Conservation (phyloP, 1,140 invertebrate genomes). For the Drosophila varians region DNA sequence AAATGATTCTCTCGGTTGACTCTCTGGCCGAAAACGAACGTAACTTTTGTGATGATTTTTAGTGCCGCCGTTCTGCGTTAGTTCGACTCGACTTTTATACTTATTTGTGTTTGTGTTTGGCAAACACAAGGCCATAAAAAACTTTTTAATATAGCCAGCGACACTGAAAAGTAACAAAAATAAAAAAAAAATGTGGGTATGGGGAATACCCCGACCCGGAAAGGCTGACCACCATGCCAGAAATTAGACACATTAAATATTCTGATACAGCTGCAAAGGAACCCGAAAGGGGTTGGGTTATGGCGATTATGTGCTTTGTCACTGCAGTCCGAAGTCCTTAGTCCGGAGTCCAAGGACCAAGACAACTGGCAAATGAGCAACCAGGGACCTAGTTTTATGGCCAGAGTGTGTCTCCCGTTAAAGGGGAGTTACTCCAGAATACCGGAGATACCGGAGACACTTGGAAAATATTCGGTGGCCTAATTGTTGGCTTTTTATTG, state of each 20-base stretch:
- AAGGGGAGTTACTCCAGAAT: conserved; percentile 22
- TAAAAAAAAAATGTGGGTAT: conserved; percentile 4
- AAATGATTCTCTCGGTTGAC: conserved; percentile 32
- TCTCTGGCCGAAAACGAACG: conserved; percentile 36
- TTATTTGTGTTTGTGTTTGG: conserved; percentile 50
- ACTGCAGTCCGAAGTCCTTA: conserved; percentile 8
- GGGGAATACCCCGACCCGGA: not conserved
- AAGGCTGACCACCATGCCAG: conserved; percentile 39
- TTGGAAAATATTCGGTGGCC: not conserved
- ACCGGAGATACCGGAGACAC: conserved; percentile 19
- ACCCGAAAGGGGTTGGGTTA: conserved; percentile 45
- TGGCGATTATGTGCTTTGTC: conserved; percentile 57
- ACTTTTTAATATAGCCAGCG: conserved; percentile 64
- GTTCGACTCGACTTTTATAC: conserved; percentile 49
- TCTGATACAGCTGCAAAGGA: conserved; percentile 42
- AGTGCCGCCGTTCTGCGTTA: conserved; percentile 57
- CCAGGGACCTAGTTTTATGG: conserved; percentile 59
- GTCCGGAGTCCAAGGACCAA: conserved; percentile 10
- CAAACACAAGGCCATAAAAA: conserved; percentile 70
- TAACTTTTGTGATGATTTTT: conserved; percentile 72
- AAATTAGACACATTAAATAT: conserved; percentile 75
- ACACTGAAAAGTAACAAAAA: conserved; percentile 22
- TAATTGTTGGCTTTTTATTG: not conserved
- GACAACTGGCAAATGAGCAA: conserved; percentile 60
- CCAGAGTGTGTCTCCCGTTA: conserved; percentile 34